Evolutionary conservation across 2,888 invertebrate genomes (phyloP), one percentile per base, ranked within the genome.

Genomic region (Bedellia somnulentella): DNA sequence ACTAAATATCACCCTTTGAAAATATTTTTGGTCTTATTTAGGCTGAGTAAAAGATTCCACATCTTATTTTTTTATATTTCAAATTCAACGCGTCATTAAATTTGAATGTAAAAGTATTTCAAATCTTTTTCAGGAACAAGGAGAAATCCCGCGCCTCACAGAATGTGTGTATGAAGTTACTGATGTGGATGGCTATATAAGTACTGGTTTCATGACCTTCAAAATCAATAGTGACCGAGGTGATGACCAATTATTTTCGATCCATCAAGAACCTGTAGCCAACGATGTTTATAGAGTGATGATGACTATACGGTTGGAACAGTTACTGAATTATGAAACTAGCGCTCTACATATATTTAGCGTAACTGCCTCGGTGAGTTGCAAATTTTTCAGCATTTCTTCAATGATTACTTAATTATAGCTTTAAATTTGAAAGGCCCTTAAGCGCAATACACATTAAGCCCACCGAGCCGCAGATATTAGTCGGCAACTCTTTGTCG

Each of bases 311-410:
- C 47, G 51, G 1, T 41, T 64, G 8, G 49, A 45, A 2, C 24
- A 42, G 3, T 38, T 64, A 3, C 45, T 80, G 2, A 52, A 78
- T 40, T 80, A 61, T 32, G 79, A 77, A 34, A 49, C 50, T 2
- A 76, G 61, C 26, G 64, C 75, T 0, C 55, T 81, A 10, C 81
- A 82, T 42, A 73, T 79, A 35, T 79, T 83, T 37, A 49, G 56
- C 31, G 66, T 81, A 2, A 62, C 52, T 21, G 83, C 79, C n/a
- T 47, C 41, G 43, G 83, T 83, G 49, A 63, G 67, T 52, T 15
- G 4, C 6, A 18, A 5, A 18, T 18, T 18, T 9, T 18, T 18
- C n/a, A 17, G 28, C 21, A 21, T 3, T 12, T 9, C n/a, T 6
- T 28, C 11, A 11, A 6, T 18, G 13, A 12, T 3, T 27, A 9